phyloP scores from a whole-genome alignment of 1,140 invertebrate genomes.

The Trichonephila inaurata region DNA sequence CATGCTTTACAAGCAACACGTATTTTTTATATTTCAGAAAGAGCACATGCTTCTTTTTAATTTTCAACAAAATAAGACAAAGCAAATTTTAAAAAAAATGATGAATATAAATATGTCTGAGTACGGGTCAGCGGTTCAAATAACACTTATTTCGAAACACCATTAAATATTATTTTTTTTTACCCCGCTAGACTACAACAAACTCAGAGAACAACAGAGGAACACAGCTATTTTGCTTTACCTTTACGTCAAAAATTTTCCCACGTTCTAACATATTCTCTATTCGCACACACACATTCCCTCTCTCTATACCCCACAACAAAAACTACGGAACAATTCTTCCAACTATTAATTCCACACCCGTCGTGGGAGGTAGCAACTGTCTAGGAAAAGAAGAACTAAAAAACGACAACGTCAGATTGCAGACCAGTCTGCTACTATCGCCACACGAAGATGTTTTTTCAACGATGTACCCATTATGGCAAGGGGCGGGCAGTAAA shows the following conservation, averaged over 20 bases:
- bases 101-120: background rate
- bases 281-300: background rate
- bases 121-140: background rate
- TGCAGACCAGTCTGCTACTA: conserved; percentile 27
- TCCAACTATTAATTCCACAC: conserved; percentile 2
- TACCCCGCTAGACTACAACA: background rate
- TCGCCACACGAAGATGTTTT: conserved; percentile 27
- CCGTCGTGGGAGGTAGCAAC: conserved; percentile 42
- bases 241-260: background rate
- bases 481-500: background rate
- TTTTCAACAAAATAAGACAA: background rate
- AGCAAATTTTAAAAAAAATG: background rate
- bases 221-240: background rate
- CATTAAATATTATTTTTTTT: background rate
- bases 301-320: background rate
- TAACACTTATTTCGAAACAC: background rate
- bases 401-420: background rate
- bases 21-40: too few relatives aligned
- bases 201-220: too few relatives aligned
- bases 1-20: too few relatives aligned
- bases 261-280: background rate
- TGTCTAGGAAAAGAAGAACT: background rate
- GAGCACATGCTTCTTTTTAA: too few relatives aligned
- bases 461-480: conserved; percentile 13
- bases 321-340: background rate